Conservation (phyloP, 30 jellyfish, hydroid and myxozoan species). For the Euphysa ruthae region DNA sequence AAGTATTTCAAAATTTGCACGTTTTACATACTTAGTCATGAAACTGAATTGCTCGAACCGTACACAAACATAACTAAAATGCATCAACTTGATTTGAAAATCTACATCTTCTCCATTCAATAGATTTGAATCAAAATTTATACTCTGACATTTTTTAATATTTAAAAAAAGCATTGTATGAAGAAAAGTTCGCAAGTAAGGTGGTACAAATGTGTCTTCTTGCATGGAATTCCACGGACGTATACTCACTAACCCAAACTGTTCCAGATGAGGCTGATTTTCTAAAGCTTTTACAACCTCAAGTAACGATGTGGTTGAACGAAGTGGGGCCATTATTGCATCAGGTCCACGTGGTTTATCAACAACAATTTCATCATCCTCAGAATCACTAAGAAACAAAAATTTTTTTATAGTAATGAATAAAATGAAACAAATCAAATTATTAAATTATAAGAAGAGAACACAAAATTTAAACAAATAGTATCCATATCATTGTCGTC, state of each 20-base stretch:
- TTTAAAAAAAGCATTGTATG: conserved; percentile 55
- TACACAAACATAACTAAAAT: conserved; percentile 45
- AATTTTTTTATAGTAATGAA: too few species aligned
- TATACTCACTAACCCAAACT: conserved; percentile 58
- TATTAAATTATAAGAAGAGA: not conserved
- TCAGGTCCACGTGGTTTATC: conserved; percentile 29
- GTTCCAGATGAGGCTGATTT: conserved; percentile 49
- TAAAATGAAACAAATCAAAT: not conserved
- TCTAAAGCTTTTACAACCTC: conserved; percentile 56
- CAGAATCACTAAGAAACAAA: conserved; percentile 32
- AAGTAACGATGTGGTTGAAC: conserved; percentile 62
- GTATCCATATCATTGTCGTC: too few species aligned
- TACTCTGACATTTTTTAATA: conserved; percentile 31
- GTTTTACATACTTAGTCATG: conserved; percentile 56
- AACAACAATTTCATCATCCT: conserved; percentile 50
- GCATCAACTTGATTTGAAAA: conserved; percentile 62
- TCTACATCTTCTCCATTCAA: conserved; percentile 73
- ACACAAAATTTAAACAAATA: not conserved
- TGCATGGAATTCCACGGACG: conserved; percentile 93
- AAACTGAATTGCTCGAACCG: conserved; percentile 73
- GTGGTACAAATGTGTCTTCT: conserved; percentile 63
- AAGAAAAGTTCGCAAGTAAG: conserved; percentile 65
- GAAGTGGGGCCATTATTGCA: conserved; percentile 47
- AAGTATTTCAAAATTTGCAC: not conserved
- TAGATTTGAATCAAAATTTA: conserved; percentile 25